Base-by-base conservation (phyloP, 2,797 vertebrate genomes). In the Phataginus tetradactyla region DNA sequence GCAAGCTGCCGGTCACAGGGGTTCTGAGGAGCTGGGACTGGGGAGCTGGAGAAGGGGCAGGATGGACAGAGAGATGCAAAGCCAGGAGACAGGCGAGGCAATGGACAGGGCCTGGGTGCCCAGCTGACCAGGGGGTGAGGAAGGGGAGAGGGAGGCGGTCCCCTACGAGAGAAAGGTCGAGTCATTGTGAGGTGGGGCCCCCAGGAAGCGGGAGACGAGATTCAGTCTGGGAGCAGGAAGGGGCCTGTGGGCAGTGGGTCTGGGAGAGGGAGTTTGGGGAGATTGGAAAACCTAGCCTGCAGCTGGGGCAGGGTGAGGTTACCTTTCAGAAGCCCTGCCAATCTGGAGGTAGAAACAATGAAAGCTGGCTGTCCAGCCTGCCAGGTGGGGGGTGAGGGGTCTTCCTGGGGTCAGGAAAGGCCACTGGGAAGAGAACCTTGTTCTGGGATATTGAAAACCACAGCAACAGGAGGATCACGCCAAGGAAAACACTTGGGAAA, bases 381-480 rank as follows among this genome's bases (percentile, higher is more conserved):
- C 55, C 4, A 12, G 20, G 59, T 0, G 12, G 69, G 55, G 32
- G 15, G 37, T 27, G 68, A 42, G 18, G 59, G 7, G 68, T 29
- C 37, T 12, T 32, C 1, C 0, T 3, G 5, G 55, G n/a, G 21
- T 32, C 49, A 14, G 79, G 34, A 15, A 61, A 45, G 42, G 34
- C 53, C 4, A 7, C 29, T 0, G 1, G 68, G 49, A 53, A 32
- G n/a, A 5, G 2, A 57, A 14, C 10, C 11, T 25, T 3, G n/a
- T 23, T 53, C 2, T 29, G 51, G 34, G 27, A 45, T 9, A 9
- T 2, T 2, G 12, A 49, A 10, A 3, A 4, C 3, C 32, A 9
- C 0, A 1, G 1, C 7, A 57, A 34, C 13, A 6, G 59, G 3
- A 11, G 25, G 27, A 17, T 14, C 5, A 0, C 11, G 23, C 25